Base-by-base conservation (phyloP, 2,113 vertebrate genomes). In the Dicrurus megarhynchus region DNA sequence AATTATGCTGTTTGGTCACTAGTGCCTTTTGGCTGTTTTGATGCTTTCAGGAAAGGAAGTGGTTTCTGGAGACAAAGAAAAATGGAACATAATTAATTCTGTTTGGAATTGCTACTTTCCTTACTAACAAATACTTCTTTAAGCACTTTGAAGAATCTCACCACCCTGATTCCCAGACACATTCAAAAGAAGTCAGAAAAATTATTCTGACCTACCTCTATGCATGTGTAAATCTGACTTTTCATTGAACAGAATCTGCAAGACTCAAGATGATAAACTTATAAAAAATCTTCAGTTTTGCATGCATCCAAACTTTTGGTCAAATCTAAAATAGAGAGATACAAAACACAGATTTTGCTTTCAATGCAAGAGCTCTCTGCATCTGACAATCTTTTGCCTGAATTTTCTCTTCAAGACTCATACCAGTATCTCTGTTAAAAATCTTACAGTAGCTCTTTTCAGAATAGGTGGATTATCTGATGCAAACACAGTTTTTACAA, bases 21-120 rank as follows among this genome's bases (percentile, higher is more conserved):
- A 74, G 60, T 71, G 79, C 64, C 83, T 92, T 80, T 84, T 67
- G 59, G 90, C 69, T 90, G 52, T 64, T 94, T 78, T 63, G 60
- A 89, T 64, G 76, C 80, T 84, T 90, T 93, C 75, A 93, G 76
- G 64, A 95, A 86, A 84, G 60, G 79, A 93, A 90, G 88, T 69
- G 73, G 85, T 84, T 96, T 93, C 88, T 81, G 60, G n/a, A 92
- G 77, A 92, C 70, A 83, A 94, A 84, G 49, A 39, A 84, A 81
- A 90, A 90, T 24, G 17, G 16, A 92, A 28, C 52, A 68, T 52
- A 95, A 92, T 37, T 78, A 32, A 35, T 84, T 90, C 44, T 2
- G 0, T 64, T 90, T 74, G 35, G 79, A 81, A 77, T 28, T 46
- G 23, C 26, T 87, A 49, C 64, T 93, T 88, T 90, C 41, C 65